These are phyloP conservation scores for Plumapathes pennacea DNA, from an alignment of 92 coral and sea anemone genomes.

Conservation along the genomic window DNA sequence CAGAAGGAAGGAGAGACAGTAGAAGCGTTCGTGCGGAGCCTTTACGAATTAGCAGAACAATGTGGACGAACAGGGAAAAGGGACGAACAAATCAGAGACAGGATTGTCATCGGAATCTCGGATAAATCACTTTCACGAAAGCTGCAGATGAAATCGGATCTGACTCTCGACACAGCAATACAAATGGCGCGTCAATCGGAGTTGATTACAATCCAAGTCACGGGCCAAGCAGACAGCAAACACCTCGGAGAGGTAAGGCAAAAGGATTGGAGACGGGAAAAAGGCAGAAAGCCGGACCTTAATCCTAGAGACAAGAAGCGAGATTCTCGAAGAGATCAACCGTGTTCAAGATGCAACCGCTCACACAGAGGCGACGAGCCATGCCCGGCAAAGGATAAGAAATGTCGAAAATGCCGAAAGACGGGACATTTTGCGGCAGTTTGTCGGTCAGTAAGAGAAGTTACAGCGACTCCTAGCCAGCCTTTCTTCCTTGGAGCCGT, in stretches of 20 bases:
- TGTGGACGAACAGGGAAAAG: constrained; percentile 15
- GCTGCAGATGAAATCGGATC: constrained; percentile 32
- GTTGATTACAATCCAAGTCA: constrained; percentile 25
- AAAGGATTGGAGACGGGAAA: neutral
- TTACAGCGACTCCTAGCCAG: constrained; percentile 4
- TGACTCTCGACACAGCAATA: constrained; percentile 28
- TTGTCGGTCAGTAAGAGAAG: constrained; percentile 51
- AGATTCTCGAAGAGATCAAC: constrained; percentile 2
- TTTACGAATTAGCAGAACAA: constrained; percentile 20
- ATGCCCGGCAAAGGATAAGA: constrained; percentile 36
- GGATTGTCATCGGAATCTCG: constrained; percentile 41
- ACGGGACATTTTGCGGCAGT: constrained; percentile 43
- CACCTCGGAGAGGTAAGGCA: constrained; percentile 25
- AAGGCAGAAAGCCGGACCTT: constrained; percentile 1
- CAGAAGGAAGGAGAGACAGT: constrained; percentile 15
- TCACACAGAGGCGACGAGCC: neutral
- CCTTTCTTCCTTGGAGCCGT: constrained; percentile 43
- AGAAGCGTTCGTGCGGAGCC: constrained; percentile 7
- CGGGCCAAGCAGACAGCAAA: constrained; percentile 24
- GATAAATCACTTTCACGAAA: constrained; percentile 35
- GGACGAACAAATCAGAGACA: constrained; percentile 38
- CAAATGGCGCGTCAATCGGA: constrained; percentile 46
- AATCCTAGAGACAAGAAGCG: constrained; percentile 9
- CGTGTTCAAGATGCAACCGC: constrained; percentile 20
- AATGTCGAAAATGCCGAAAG: constrained; percentile 36